Evolutionary conservation across 2,113 vertebrate genomes (phyloP), one percentile per base, ranked within the genome.

Genomic region (Isichthys henryi): DNA sequence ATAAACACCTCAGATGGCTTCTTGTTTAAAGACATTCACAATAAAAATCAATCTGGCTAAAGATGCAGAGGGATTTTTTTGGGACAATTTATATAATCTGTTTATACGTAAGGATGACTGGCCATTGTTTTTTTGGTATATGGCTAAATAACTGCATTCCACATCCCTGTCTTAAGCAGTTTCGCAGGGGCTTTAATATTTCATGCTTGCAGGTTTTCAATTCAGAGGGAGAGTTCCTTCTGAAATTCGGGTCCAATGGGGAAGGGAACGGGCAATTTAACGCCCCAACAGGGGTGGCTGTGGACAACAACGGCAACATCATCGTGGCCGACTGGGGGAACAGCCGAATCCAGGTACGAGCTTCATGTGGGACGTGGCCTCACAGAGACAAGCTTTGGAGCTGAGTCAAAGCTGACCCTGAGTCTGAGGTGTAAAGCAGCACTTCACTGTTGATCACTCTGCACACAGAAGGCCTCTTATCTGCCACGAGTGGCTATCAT

Each of bases 221-320:
- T 83, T 96, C 97, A 11, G 98, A 99, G 52, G 98, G 98, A 6
- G 98, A 99, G 90, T 97, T 99, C 93, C 94, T 99, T 89, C 92
- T 99, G 91, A 99, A 99, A 91, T 99, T 99, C 88, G 98, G 98
- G 88, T 99, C 98, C 0, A 99, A 99, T 10, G 98, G 98, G 53
- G 98, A 99, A 95, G 98, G 98, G 66, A 99, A 99, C 0, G 98
- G 98, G 19, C 98, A 99, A 92, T 99, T 99, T 91, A 99, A 99
- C 52, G 98, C 98, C 89, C 98, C 98, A 5, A 99, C 98, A 1
- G 98, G 98, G 8, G 98, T 99, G 3, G 97, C 98, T 0, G 98
- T 99, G 93, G 98, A 99, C 91, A 92, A 97, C 2, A 98, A 98
- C 49, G 98, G 98, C 83, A 99, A 99, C 95, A 99, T 99, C 93